phyloP scores from a whole-genome alignment of 30 jellyfish, hydroid and myxozoan species.

The Nemopilema nomurai region DNA sequence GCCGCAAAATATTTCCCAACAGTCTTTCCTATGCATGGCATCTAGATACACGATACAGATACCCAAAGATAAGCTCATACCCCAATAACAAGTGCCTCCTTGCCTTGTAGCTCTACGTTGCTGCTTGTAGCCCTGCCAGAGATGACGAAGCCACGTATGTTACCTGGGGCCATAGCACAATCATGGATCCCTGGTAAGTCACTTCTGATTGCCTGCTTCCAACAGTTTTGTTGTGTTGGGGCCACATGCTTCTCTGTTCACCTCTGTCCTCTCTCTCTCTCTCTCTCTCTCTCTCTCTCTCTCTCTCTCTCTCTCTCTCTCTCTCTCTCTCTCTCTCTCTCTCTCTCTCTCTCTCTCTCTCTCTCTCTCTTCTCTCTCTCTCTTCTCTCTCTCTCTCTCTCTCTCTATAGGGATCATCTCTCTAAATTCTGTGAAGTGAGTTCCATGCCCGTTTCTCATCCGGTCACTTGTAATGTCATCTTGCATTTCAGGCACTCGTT shows the following conservation, averaged over 20 bases:
- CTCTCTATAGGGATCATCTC: neutral
- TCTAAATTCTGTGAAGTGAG: too few species aligned
- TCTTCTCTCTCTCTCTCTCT: neutral
- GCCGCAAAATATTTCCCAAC: neutral
- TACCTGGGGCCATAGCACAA: constrained; percentile 88
- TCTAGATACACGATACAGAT: neutral
- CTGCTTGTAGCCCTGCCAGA: constrained; percentile 85
- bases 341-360: neutral
- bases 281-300: too few species aligned
- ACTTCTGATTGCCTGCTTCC: neutral
- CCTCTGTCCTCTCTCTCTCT: neutral
- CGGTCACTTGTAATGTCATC: too few species aligned
- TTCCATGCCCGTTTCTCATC: too few species aligned
- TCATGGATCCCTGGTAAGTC: constrained; percentile 85
- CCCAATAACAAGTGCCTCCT: neutral
- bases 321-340: too few species aligned
- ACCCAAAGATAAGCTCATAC: neutral
- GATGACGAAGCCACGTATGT: constrained; percentile 68
- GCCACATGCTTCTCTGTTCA: too few species aligned
- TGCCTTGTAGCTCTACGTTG: constrained; percentile 57
- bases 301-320: too few species aligned
- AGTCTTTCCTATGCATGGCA: neutral
- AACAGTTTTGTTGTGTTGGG: too few species aligned
- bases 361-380: neutral
- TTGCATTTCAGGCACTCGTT: too few species aligned